Percentiles rank a stretch among this genome's conserved stretches.
Evolutionary conservation across 2,888 invertebrate genomes (phyloP).

Genomic region (Drosophila lacicola): DNA sequence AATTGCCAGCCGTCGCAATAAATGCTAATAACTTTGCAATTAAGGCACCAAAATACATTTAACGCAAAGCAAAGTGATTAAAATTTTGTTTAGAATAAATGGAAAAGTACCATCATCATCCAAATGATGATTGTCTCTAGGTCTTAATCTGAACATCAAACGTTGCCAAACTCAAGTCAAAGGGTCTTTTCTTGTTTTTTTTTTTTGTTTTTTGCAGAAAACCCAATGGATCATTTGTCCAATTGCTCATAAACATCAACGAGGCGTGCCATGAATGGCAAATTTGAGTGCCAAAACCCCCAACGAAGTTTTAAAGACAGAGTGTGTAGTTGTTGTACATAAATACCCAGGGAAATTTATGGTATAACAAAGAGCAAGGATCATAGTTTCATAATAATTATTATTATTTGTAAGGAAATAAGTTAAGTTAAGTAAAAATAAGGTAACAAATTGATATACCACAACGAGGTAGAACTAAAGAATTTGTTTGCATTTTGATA

Average conservation of each 20-base stretch:
- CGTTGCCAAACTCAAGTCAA: conserved; percentile 26
- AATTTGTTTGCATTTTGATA: background rate
- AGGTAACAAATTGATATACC: too few species aligned
- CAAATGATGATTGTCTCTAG: conserved; percentile 45
- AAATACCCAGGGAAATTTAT: background rate
- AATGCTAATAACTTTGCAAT: conserved; percentile 69
- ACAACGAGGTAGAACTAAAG: too few species aligned
- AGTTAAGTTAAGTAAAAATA: too few species aligned
- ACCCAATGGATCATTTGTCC: conserved; percentile 37
- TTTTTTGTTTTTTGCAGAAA: background rate
- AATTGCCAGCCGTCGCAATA: conserved; percentile 61
- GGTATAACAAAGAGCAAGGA: too few species aligned
- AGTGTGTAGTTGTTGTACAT: background rate
- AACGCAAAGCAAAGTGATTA: conserved; percentile 60
- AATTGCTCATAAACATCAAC: conserved; percentile 46
- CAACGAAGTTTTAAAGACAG: conserved; percentile 11
- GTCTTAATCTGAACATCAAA: conserved; percentile 37
- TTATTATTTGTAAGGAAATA: too few species aligned
- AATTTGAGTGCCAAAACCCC: conserved; percentile 17
- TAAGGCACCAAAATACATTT: conserved; percentile 60
- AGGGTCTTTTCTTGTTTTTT: conserved; percentile 7
- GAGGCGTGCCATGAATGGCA: conserved; percentile 24
- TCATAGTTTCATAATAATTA: too few species aligned
- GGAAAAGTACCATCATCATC: conserved; percentile 6
- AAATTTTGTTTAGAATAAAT: conserved; percentile 24